Evolutionary conservation across 2,888 invertebrate genomes (phyloP).

Genomic region (Tupiocoris notatus): DNA sequence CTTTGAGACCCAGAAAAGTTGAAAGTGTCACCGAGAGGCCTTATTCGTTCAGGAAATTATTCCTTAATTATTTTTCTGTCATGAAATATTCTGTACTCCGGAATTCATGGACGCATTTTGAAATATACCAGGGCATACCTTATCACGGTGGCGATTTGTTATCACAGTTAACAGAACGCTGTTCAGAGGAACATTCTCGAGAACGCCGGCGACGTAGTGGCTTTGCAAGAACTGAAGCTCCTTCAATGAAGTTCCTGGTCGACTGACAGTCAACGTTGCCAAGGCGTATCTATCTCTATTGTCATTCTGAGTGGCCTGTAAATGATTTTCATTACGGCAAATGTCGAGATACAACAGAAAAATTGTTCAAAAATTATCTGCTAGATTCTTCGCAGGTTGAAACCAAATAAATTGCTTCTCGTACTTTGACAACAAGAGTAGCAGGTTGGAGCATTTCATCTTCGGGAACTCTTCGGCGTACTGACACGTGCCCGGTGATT

Average conservation of each 20-base stretch:
- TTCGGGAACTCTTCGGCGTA: constrained; percentile 61
- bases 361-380: too few relatives aligned
- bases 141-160: constrained; percentile 61
- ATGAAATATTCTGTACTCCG: too few relatives aligned
- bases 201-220: constrained; percentile 67
- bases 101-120: too few relatives aligned
- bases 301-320: constrained; percentile 74
- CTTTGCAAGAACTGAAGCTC: constrained; percentile 69
- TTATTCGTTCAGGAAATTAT: too few relatives aligned
- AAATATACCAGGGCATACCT: too few relatives aligned
- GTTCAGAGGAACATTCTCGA: constrained; percentile 75
- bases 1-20: too few relatives aligned
- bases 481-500: constrained; percentile 64
- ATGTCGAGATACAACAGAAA: neutral
- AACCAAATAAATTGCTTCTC: too few relatives aligned
- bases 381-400: too few relatives aligned
- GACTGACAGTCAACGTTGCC: constrained; percentile 71
- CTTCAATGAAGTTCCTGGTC: constrained; percentile 58
- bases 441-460: constrained; percentile 67
- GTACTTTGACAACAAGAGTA: constrained; percentile 76
- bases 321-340: too few relatives aligned
- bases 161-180: constrained; percentile 67
- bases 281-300: constrained; percentile 86
- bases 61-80: too few relatives aligned
- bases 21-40: too few relatives aligned